Conservation (phyloP, 2,888 invertebrate genomes). For the Argyresthia albistria region DNA sequence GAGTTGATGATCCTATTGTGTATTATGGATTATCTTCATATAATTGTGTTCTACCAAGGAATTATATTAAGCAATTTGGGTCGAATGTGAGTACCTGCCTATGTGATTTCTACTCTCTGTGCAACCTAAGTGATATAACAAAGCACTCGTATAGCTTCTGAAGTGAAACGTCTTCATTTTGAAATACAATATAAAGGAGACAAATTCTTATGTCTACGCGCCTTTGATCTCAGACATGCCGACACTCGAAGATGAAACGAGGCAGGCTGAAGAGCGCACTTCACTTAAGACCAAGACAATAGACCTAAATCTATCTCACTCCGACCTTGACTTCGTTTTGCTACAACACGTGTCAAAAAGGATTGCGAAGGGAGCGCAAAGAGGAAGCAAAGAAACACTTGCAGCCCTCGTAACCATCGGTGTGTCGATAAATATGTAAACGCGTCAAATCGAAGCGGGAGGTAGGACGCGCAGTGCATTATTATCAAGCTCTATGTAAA, state of each 20-base stretch:
- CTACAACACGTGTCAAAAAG: background rate
- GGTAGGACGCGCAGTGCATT: conserved; percentile 33
- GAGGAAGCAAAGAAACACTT: conserved; percentile 26
- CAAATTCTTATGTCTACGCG: background rate
- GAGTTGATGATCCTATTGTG: too few relatives aligned
- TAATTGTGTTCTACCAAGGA: too few relatives aligned
- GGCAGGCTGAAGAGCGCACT: background rate
- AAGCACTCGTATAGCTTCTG: background rate
- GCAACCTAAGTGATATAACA: too few relatives aligned
- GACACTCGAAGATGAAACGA: background rate
- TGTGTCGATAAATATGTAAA: conserved; percentile 63
- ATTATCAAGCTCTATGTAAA: conserved; percentile 64
- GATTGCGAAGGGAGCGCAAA: background rate
- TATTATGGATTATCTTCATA: too few relatives aligned
- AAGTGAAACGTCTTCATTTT: background rate
- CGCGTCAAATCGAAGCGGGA: conserved; percentile 53
- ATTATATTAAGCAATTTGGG: too few relatives aligned
- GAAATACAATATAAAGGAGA: background rate
- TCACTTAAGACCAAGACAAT: conserved; percentile 4
- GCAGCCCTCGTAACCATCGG: conserved; percentile 37
- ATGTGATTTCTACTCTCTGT: too few relatives aligned
- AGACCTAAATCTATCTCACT: conserved; percentile 1
- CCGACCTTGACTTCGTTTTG: background rate
- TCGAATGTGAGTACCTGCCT: too few relatives aligned
- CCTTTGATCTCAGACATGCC: conserved; percentile 3